Conservation (phyloP, 2,888 invertebrate genomes). For the Tipula confusa region DNA sequence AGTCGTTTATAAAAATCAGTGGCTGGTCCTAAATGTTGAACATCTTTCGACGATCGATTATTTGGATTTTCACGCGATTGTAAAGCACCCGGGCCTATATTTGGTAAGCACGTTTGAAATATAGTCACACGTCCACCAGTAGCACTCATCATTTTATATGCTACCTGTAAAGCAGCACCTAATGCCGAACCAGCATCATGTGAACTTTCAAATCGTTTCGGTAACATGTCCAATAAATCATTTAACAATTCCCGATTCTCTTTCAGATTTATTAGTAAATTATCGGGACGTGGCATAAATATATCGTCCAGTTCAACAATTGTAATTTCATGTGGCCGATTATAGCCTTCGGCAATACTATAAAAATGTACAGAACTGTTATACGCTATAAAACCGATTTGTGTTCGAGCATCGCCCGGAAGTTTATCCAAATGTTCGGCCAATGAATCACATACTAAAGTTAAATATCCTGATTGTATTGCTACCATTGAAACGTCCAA, state of each 20-base stretch:
- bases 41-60: conserved; percentile 74
- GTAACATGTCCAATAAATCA: conserved; percentile 72
- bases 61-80: conserved; percentile 79
- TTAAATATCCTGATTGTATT: conserved; percentile 80
- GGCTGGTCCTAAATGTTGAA: conserved; percentile 84
- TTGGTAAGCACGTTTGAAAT: conserved; percentile 85
- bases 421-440: conserved; percentile 76
- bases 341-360: conserved; percentile 75
- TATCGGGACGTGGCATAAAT: conserved; percentile 93
- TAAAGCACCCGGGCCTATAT: conserved; percentile 83
- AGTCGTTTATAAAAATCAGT: conserved; percentile 97
- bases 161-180: conserved; percentile 89
- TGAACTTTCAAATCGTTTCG: conserved; percentile 63
- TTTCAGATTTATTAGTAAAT: conserved; percentile 84
- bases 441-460: conserved; percentile 75
- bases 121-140: conserved; percentile 94
- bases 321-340: conserved; percentile 82
- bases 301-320: conserved; percentile 92
- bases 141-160: conserved; percentile 82
- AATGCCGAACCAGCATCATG: conserved; percentile 77
- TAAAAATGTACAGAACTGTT: conserved; percentile 93
- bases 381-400: conserved; percentile 90
- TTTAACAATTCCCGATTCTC: conserved; percentile 73
- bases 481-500: conserved; percentile 91
- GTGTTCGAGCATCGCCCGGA: conserved; percentile 91